Evolutionary conservation across 2,797 vertebrate species (phyloP).

Genomic region (Acipenser oxyrinchus): DNA sequence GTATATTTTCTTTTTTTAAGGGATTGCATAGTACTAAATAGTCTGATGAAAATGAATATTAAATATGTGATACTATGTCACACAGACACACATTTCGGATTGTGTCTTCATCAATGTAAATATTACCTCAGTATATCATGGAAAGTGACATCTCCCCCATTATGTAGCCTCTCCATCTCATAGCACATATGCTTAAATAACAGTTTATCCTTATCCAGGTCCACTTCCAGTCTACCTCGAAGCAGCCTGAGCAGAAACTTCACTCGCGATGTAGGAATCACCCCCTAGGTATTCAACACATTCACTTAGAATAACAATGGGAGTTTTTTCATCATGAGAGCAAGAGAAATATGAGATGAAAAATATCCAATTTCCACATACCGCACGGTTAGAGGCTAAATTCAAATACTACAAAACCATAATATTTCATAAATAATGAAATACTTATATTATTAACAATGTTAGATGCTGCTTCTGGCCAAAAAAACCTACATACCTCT

Average conservation of each 20-base stretch:
- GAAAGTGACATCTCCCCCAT: conserved; percentile 91
- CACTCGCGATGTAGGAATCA: conserved; percentile 89
- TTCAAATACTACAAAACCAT: background rate
- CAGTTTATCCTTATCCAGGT: conserved; percentile 96
- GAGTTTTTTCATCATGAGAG: too few species aligned
- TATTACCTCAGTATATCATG: conserved; percentile 89
- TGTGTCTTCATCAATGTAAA: background rate
- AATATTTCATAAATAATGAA: background rate
- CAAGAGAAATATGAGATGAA: too few species aligned
- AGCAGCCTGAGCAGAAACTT: conserved; percentile 93
- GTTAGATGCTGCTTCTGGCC: too few species aligned
- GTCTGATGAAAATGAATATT: background rate
- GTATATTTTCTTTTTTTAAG: background rate
- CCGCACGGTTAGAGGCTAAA: background rate
- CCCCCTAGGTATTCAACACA: conserved; percentile 59
- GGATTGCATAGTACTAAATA: background rate
- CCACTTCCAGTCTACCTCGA: conserved; percentile 88
- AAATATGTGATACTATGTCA: too few species aligned
- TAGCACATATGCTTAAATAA: conserved; percentile 99
- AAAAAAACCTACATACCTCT: conserved; percentile 66
- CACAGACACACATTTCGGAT: background rate
- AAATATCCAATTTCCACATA: too few species aligned
- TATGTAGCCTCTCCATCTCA: conserved; percentile 97
- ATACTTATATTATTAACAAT: too few species aligned
- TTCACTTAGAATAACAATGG: too few species aligned